Conservation (phyloP, 1,140 invertebrate species). For the Aphelinus atriplicis region DNA sequence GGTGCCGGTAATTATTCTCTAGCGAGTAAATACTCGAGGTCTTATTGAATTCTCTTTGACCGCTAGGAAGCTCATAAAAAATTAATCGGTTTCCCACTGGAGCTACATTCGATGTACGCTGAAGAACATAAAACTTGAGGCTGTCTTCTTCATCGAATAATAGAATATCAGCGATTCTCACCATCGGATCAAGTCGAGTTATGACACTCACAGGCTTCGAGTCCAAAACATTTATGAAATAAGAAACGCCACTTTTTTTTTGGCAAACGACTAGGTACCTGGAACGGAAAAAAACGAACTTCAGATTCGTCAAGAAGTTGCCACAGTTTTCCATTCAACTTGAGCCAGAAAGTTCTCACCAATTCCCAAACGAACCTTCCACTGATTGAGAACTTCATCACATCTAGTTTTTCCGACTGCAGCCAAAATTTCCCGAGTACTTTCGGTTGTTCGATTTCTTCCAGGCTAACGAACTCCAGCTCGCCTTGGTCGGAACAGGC, state of each 20-base stretch:
- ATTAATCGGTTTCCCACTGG: conserved; percentile 41
- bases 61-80: conserved; percentile 41
- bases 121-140: conserved; percentile 47
- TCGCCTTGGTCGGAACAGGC: conserved; percentile 51
- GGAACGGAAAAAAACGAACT: neutral
- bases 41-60: conserved; percentile 22
- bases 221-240: conserved; percentile 46
- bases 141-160: conserved; percentile 41
- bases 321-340: too few species aligned
- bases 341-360: conserved; percentile 31
- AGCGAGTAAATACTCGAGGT: neutral
- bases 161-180: conserved; percentile 47
- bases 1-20: conserved; percentile 36
- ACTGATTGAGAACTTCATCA: conserved; percentile 56
- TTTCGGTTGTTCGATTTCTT: conserved; percentile 44
- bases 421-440: conserved; percentile 45
- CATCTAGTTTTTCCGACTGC: conserved; percentile 48
- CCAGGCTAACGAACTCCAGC: conserved; percentile 46
- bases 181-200: conserved; percentile 33
- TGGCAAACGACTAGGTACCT: conserved; percentile 48
- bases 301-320: conserved; percentile 12
- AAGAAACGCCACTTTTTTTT: conserved; percentile 50
- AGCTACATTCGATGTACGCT: conserved; percentile 5
- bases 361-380: conserved; percentile 50
- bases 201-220: conserved; percentile 42